phyloP scores from a whole-genome alignment of 2,888 invertebrate genomes.

The Homarus gammarus region DNA sequence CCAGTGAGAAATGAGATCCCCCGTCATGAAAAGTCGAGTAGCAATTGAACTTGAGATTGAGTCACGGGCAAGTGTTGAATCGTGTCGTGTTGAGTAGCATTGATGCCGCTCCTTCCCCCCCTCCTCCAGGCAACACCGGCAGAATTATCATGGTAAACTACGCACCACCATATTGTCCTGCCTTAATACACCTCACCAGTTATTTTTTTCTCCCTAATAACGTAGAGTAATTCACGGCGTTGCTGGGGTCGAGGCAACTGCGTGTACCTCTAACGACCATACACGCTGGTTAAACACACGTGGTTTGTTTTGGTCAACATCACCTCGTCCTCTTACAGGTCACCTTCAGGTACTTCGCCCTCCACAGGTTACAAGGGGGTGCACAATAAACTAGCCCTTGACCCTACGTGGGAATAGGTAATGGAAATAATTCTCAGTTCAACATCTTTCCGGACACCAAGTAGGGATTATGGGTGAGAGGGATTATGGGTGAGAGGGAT shows the following conservation, averaged over 20 bases:
- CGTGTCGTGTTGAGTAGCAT: neutral
- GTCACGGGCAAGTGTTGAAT: conserved; percentile 22
- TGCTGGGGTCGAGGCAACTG: neutral
- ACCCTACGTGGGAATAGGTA: too few relatives aligned
- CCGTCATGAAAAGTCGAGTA: conserved; percentile 41
- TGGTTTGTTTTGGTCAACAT: too few relatives aligned
- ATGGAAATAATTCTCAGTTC: too few relatives aligned
- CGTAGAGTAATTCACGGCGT: neutral
- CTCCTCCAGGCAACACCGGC: neutral
- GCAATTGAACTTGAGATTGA: conserved; percentile 52
- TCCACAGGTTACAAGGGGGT: too few relatives aligned
- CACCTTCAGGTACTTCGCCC: too few relatives aligned
- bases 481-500: too few relatives aligned
- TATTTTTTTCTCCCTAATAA: neutral
- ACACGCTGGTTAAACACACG: too few relatives aligned
- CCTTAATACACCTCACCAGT: neutral
- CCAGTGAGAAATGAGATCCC: conserved; percentile 47
- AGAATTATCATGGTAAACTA: neutral
- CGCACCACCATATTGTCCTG: neutral
- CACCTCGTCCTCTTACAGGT: too few relatives aligned
- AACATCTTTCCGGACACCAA: too few relatives aligned
- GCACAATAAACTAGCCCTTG: too few relatives aligned
- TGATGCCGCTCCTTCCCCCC: neutral
- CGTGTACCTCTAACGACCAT: too few relatives aligned
- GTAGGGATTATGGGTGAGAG: too few relatives aligned